A percentile compares a stretch with the other conserved stretches of the same genome.
phyloP scores from a whole-genome alignment of 2,113 vertebrate genomes.

The Podarcis raffonei region DNA sequence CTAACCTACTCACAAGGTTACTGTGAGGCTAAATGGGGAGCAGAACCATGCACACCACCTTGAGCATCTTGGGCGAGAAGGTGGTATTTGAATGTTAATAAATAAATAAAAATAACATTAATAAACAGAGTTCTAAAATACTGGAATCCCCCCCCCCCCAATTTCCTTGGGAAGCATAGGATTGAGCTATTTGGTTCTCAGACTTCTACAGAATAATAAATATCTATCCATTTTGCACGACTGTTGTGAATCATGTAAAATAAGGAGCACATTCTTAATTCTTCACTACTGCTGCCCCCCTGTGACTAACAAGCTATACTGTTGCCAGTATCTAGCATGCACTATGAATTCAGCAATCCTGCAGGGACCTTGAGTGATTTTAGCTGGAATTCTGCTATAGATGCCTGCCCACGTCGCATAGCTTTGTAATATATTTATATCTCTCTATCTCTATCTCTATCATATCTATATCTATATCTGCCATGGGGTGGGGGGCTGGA shows the following conservation, averaged over 20 bases:
- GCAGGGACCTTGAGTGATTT: background rate
- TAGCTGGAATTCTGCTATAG: background rate
- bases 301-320: conserved; percentile 17
- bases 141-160: too few species aligned
- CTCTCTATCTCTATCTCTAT: too few species aligned
- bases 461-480: background rate
- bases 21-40: too few species aligned
- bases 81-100: too few species aligned
- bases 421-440: too few species aligned
- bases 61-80: too few species aligned
- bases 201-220: background rate
- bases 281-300: conserved; percentile 30
- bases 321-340: background rate
- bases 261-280: background rate
- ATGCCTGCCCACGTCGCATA: background rate
- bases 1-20: too few species aligned
- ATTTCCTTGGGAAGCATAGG: too few species aligned
- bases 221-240: background rate
- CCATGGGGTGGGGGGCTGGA: too few species aligned
- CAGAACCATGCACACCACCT: too few species aligned
- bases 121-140: background rate
- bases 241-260: background rate
- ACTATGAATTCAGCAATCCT: background rate
- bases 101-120: too few species aligned
- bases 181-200: background rate